Evolutionary conservation across 1,140 invertebrate species (phyloP).

Genomic region (Rhynchophorus ferrugineus): DNA sequence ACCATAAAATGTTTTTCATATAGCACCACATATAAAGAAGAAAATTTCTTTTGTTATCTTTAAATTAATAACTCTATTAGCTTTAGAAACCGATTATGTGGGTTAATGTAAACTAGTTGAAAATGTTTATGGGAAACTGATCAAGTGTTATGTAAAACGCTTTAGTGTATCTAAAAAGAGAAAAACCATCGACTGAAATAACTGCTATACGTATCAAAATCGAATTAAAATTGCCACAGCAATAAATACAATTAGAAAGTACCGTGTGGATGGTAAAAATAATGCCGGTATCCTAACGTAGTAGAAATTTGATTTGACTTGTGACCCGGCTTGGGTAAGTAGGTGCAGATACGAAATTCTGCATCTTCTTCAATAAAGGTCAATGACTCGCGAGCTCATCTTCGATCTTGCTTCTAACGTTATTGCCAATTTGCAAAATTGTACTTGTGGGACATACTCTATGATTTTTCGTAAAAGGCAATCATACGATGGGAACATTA

Average conservation of each 20-base stretch:
- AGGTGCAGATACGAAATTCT: conserved; percentile 20
- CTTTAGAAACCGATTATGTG: too few relatives aligned
- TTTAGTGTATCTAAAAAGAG: too few relatives aligned
- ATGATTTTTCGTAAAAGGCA: conserved; percentile 1
- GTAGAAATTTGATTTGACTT: conserved; percentile 24
- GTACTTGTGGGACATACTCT: background rate
- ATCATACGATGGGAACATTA: background rate
- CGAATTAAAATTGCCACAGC: too few relatives aligned
- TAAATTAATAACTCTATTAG: too few relatives aligned
- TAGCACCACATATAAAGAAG: too few relatives aligned
- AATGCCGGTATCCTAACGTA: conserved; percentile 8
- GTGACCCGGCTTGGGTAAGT: conserved; percentile 16
- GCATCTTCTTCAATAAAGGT: conserved; percentile 21
- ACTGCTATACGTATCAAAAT: too few relatives aligned
- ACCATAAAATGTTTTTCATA: too few relatives aligned
- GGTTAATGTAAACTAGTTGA: too few relatives aligned
- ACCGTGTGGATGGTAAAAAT: conserved; percentile 11
- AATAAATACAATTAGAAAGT: conserved; percentile 12
- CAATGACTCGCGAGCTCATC: conserved; percentile 14
- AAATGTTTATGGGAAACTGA: too few relatives aligned
- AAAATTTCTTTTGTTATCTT: too few relatives aligned
- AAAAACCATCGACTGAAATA: too few relatives aligned
- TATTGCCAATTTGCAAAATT: conserved; percentile 19
- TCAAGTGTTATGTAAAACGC: too few relatives aligned
- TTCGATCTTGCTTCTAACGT: conserved; percentile 18